A percentile compares a stretch with the other conserved stretches of the same genome.
Conservation (phyloP, 2,888 invertebrate species). For the Galeopsomyia nigrocyanea region DNA sequence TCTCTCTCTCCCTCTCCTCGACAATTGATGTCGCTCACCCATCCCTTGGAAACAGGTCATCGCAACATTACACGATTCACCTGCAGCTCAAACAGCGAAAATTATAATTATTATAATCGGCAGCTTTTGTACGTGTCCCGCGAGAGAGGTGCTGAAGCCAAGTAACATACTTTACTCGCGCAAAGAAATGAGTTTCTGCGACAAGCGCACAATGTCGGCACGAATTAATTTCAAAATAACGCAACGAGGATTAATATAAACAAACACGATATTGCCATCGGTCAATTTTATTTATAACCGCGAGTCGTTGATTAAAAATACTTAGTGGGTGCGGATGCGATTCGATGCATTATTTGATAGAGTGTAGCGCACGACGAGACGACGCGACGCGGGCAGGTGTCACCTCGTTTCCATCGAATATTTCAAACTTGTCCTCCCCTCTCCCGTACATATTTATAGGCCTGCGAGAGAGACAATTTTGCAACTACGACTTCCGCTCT, state of each 20-base stretch:
- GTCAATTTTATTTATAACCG: too few species aligned
- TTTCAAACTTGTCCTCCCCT: conserved; percentile 50
- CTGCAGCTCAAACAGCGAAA: conserved; percentile 6
- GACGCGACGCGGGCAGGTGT: conserved; percentile 54
- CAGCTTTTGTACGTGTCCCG: too few species aligned
- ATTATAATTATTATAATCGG: conserved; percentile 3
- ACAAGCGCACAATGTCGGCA: too few species aligned
- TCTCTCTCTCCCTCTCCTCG: conserved; percentile 21
- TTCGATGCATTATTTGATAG: conserved; percentile 9
- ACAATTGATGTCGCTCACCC: too few species aligned
- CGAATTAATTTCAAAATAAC: too few species aligned
- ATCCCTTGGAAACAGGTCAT: not conserved
- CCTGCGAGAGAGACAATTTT: conserved; percentile 20
- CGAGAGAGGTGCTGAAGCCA: too few species aligned
- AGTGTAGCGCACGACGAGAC: conserved; percentile 31
- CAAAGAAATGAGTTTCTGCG: too few species aligned
- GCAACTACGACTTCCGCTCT: conserved; percentile 10
- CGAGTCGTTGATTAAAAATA: too few species aligned
- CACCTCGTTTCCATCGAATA: conserved; percentile 56
- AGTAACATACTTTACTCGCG: too few species aligned
- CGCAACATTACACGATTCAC: conserved; percentile 3
- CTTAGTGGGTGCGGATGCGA: conserved; percentile 21
- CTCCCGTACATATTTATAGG: conserved; percentile 56
- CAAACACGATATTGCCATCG: too few species aligned
- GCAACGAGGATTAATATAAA: too few species aligned